Evolutionary conservation across 2,113 vertebrate species (phyloP), one percentile per base, ranked within the genome.

Genomic region (Trogon surrucura): DNA sequence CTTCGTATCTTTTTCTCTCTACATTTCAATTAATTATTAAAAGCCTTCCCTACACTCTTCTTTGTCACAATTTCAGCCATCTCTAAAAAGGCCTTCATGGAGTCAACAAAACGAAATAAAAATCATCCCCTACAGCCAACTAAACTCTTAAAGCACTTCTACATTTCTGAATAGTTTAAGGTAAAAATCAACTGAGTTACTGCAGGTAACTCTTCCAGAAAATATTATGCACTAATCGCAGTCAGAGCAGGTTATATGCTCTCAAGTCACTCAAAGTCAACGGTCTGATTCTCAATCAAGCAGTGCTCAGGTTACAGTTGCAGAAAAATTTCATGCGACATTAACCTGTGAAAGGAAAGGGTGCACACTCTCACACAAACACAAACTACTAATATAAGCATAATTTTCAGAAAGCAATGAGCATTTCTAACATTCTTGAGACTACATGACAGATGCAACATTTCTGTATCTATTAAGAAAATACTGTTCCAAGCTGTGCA

Each of bases 311-410:
- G 41, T 73, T 58, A 80, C 14, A 60, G 25, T 30, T 10, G 17
- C 36, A 11, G 5, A 36, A 74, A 89, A 95, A n/a, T 2, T 3
- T 17, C 19, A 18, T 1, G 10, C 6, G 53, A 27, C 10, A 64
- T 69, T 72, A 8, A 38, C 3, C 2, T 1, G 0, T 2, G 11
- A 14, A 27, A 56, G 73, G 48, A 75, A 84, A 65, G 3, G 22
- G 51, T 3, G 16, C 8, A 61, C 8, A 16, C 2, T 4, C 10
- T 56, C 18, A 29, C 9, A 32, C 1, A 29, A 80, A 54, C 6
- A 21, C 47, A 71, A 2, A 82, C 11, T 11, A 66, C 5, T 34
- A 74, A 51, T 12, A 16, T 1, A 72, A 18, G 13, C 10, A 27
- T 5, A 11, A 11, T 25, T 54, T 85, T 64, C 1, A 2, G 8